Evolutionary conservation across 2,888 invertebrate species (phyloP).

Genomic region (Acleris holmiana): DNA sequence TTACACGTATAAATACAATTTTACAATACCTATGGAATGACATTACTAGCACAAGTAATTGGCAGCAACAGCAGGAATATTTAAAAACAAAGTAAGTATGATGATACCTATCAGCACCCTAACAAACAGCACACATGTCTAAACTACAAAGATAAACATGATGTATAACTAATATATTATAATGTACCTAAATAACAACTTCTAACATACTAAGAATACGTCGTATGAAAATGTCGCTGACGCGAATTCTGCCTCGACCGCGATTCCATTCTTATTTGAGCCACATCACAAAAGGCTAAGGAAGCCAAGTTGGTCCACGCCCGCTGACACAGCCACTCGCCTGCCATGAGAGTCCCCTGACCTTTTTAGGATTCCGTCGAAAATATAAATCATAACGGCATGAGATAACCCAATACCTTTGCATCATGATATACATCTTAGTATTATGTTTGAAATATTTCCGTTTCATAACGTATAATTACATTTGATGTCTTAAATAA

Average conservation of each 20-base stretch:
- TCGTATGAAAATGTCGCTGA: conserved; percentile 29
- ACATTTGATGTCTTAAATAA: no score
- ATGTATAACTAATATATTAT: background rate
- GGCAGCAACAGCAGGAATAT: no score
- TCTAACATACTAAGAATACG: background rate
- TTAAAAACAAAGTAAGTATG: no score
- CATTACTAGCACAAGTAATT: no score
- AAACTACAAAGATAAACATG: no score
- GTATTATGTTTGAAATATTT: background rate
- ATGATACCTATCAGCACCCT: no score
- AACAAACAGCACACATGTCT: no score
- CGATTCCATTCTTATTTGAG: conserved; percentile 33
- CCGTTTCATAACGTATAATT: background rate
- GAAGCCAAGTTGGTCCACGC: conserved; percentile 61
- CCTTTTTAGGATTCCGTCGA: conserved; percentile 26
- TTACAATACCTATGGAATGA: no score
- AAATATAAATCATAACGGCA: conserved; percentile 10
- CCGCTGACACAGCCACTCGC: conserved; percentile 68
- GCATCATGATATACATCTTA: background rate
- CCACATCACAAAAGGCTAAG: conserved; percentile 60
- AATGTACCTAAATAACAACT: background rate
- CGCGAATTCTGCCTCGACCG: conserved; percentile 29
- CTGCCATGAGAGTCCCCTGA: conserved; percentile 46
- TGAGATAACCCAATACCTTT: no score
- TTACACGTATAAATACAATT: no score